These are phyloP conservation scores for Enteromius treurensis DNA, from an alignment of 2,797 vertebrate species.

Conservation along the genomic window DNA sequence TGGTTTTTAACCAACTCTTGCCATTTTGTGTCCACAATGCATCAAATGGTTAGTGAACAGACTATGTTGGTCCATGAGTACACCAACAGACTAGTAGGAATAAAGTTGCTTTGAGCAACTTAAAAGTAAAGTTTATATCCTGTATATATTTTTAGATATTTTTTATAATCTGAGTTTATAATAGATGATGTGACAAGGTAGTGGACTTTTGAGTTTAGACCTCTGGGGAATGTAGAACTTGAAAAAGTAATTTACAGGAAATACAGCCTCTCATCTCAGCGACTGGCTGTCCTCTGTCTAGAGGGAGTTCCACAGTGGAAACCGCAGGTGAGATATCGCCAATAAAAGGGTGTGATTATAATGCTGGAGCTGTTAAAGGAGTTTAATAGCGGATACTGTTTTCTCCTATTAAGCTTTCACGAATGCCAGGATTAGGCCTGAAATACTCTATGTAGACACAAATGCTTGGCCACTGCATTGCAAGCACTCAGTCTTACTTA, in stretches of 20 bases:
- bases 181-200: constrained; percentile 2
- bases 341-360: constrained; percentile 53
- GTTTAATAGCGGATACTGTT: constrained; percentile 9
- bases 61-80: background rate
- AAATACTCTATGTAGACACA: background rate
- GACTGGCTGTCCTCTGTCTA: constrained; percentile 68
- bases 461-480: background rate
- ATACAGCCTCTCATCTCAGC: constrained; percentile 50
- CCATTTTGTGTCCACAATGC: background rate
- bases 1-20: background rate
- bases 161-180: background rate
- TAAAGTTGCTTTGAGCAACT: background rate
- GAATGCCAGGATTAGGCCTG: background rate
- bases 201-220: constrained; percentile 57
- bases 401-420: background rate
- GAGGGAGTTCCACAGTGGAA: constrained; percentile 61
- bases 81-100: background rate
- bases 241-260: constrained; percentile 58
- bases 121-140: background rate
- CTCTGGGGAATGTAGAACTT: constrained; percentile 62
- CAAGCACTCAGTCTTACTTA: background rate
- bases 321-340: constrained; percentile 56
- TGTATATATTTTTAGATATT: background rate
- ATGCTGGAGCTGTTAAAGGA: constrained; percentile 46
- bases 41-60: background rate